These are phyloP conservation scores for Drosophila mimetica DNA, from an alignment of 2,888 invertebrate genomes.

Conservation along the genomic window DNA sequence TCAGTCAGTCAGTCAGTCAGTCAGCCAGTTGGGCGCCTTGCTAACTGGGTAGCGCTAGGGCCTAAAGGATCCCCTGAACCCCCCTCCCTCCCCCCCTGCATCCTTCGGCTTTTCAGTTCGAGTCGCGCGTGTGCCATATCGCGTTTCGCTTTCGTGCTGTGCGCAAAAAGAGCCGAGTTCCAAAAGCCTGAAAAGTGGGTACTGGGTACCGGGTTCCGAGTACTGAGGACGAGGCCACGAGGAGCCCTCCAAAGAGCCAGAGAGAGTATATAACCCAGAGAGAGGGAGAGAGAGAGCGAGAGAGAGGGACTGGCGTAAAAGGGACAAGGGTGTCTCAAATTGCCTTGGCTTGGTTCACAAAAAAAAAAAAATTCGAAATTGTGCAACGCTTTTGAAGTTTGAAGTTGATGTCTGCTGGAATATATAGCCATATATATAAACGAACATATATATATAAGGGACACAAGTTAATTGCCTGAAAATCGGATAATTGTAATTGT, in stretches of 20 bases:
- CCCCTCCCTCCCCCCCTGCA: too few species aligned
- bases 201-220: slow-evolving; percentile 12
- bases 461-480: neutral
- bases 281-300: neutral
- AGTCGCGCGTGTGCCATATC: slow-evolving; percentile 70
- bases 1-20: slow-evolving; percentile 42
- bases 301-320: slow-evolving; percentile 21
- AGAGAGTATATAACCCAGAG: too few species aligned
- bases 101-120: slow-evolving; percentile 23
- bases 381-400: slow-evolving; percentile 72
- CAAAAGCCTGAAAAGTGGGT: slow-evolving; percentile 25
- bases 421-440: neutral
- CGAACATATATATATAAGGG: too few species aligned
- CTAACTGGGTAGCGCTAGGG: slow-evolving; percentile 65
- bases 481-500: slow-evolving; percentile 9
- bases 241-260: slow-evolving; percentile 23
- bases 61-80: slow-evolving; percentile 5
- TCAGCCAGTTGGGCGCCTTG: slow-evolving; percentile 65
- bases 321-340: slow-evolving; percentile 48
- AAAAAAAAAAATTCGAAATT: slow-evolving; percentile 52
- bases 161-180: slow-evolving; percentile 75
- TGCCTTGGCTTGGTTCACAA: slow-evolving; percentile 53
- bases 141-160: slow-evolving; percentile 76
- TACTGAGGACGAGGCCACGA: slow-evolving; percentile 46
- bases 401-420: slow-evolving; percentile 52